Evolutionary conservation across 2,888 invertebrate genomes (phyloP).

Genomic region (Liposcelis brunnea): DNA sequence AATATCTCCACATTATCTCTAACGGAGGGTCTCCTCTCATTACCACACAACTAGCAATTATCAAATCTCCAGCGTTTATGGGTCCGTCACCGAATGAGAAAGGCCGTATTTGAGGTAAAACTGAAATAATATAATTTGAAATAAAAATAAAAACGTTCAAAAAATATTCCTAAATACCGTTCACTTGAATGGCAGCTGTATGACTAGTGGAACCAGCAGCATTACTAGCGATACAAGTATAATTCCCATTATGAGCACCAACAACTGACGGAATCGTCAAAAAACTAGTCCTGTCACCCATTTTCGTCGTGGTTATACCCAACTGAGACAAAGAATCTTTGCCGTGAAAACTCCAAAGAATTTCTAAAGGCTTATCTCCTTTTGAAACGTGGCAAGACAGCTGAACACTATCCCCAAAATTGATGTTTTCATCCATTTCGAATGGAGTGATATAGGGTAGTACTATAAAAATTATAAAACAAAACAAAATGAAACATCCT

Average conservation of each 20-base stretch:
- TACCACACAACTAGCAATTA: slow-evolving; percentile 42
- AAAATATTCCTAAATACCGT: too few species aligned
- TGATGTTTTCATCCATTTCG: slow-evolving; percentile 43
- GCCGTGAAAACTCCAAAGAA: slow-evolving; percentile 44
- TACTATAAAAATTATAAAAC: slow-evolving; percentile 37
- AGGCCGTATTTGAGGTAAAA: slow-evolving; percentile 17
- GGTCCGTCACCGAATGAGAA: slow-evolving; percentile 35
- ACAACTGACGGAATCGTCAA: slow-evolving; percentile 23
- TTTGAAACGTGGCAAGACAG: slow-evolving; percentile 49
- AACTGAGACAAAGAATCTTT: slow-evolving; percentile 27
- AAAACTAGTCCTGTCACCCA: slow-evolving; percentile 21
- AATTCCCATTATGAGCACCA: slow-evolving; percentile 24
- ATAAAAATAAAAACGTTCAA: background rate
- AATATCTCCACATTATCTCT: slow-evolving; percentile 56
- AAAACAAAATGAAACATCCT: slow-evolving; percentile 10
- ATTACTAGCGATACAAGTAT: slow-evolving; percentile 26
- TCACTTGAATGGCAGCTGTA: slow-evolving; percentile 23
- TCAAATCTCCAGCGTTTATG: slow-evolving; percentile 44
- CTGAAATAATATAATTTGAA: slow-evolving; percentile 7
- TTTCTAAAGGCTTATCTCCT: slow-evolving; percentile 44
- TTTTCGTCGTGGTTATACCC: slow-evolving; percentile 18
- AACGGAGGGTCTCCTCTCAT: slow-evolving; percentile 54
- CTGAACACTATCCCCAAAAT: slow-evolving; percentile 48
- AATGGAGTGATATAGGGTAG: slow-evolving; percentile 54
- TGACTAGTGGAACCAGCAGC: slow-evolving; percentile 23